These are phyloP conservation scores for Heliconius ismenius DNA, from an alignment of 2,888 invertebrate genomes.

Conservation along the genomic window DNA sequence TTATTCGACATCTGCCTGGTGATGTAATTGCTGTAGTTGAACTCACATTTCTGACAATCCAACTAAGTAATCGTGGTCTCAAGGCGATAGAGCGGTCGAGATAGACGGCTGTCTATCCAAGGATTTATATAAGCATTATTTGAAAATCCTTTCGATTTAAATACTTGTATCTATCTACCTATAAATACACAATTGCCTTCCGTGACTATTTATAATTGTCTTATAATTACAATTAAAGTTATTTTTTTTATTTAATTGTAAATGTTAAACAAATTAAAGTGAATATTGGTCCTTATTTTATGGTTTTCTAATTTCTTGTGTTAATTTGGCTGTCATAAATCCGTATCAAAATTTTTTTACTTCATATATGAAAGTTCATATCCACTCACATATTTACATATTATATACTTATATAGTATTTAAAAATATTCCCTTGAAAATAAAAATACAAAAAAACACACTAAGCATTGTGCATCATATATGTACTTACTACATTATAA, in stretches of 20 bases:
- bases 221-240: neutral
- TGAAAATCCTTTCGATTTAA: constrained; percentile 28
- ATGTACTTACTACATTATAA: too few species aligned
- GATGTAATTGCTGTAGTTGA: constrained; percentile 46
- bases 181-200: constrained; percentile 10
- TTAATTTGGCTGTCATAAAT: neutral
- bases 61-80: constrained; percentile 59
- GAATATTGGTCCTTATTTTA: neutral
- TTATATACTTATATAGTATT: too few species aligned
- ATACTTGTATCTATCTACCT: neutral
- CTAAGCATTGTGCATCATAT: too few species aligned
- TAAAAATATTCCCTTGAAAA: too few species aligned
- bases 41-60: constrained; percentile 51
- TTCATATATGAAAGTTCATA: neutral
- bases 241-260: neutral
- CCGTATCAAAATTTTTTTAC: too few species aligned
- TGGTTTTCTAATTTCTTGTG: neutral
- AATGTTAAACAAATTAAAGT: neutral
- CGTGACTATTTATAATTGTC: constrained; percentile 7
- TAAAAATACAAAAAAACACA: too few species aligned
- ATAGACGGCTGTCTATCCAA: constrained; percentile 46
- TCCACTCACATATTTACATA: neutral
- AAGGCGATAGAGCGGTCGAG: constrained; percentile 67
- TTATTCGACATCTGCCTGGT: constrained; percentile 44
- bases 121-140: constrained; percentile 44